Base-by-base conservation (phyloP, 2,113 vertebrate genomes). In the Guaruba guarouba region DNA sequence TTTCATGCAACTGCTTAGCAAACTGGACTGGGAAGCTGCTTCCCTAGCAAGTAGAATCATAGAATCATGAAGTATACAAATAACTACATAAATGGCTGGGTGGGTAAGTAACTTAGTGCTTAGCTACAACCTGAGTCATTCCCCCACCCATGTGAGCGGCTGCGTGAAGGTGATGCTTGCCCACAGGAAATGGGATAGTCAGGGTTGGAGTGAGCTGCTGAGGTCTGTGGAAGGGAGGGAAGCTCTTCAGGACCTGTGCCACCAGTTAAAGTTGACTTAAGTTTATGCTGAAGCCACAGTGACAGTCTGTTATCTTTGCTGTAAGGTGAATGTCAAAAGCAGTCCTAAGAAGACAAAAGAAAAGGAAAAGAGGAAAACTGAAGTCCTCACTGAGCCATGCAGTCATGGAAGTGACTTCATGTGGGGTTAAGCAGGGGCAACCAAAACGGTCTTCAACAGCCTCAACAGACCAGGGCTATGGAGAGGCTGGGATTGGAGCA, bases 171-270 rank as follows among this genome's bases (percentile, higher is more conserved):
- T 3, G 0, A 54, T 28, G 43, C 20, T 78, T 1, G 1, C 23
- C 61, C 88, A 57, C n/a, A 59, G 55, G n/a, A 68, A 29, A 29
- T 51, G 23, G 29, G 35, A 80, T 8, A 7, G 22, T 15, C 46
- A 39, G 74, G 39, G 27, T 85, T 39, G 43, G 23, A 83, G 29
- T 0, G 1, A 77, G 29, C 39, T 64, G 44, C 41, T 1, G 39
- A 80, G 62, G 10, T 76, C 75, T 61, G 39, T 68, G 48, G 39
- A 87, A 91, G 7, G 62, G 57, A 68, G 4, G 6, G 29, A 82
- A 85, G 39, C 11, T 52, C 27, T 52, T 48, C 0, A 5, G 62
- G 44, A 57, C 10, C 13, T 2, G 2, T 0, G 4, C 1, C 2
- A 6, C 23, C 0, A 10, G 16, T 29, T 48, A 37, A 66, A 92